These are phyloP conservation scores for Lycaon pictus DNA, from an alignment of 2,113 vertebrate species.

Conservation along the genomic window DNA sequence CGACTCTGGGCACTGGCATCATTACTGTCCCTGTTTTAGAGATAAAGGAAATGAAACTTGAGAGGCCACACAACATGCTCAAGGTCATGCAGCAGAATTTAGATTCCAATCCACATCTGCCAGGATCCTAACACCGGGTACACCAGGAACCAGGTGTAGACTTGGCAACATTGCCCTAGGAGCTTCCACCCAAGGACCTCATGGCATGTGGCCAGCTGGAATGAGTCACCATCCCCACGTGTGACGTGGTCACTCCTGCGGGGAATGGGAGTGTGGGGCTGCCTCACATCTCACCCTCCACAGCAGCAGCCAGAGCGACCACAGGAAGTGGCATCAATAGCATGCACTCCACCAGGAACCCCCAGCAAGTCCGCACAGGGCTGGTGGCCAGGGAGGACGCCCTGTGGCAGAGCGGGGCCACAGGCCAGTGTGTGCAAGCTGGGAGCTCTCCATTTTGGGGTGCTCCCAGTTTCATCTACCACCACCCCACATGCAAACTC, in stretches of 20 bases:
- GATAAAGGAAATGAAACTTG: neutral
- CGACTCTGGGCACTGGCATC: rapidly evolving
- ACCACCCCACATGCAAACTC: neutral
- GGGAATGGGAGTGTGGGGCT: neutral
- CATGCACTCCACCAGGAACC: neutral
- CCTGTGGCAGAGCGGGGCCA: neutral
- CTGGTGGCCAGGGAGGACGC: neutral
- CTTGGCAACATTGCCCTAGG: neutral
- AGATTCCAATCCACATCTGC: neutral
- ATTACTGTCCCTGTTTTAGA: neutral
- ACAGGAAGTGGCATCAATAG: neutral
- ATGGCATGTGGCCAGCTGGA: rapidly evolving
- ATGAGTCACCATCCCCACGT: neutral
- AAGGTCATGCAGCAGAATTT: neutral
- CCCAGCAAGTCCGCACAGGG: rapidly evolving
- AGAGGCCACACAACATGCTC: neutral
- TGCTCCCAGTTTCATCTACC: neutral
- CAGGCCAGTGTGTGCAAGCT: neutral
- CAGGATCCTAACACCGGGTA: neutral
- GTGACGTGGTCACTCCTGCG: neutral
- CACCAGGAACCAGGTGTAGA: neutral
- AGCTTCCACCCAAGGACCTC: neutral
- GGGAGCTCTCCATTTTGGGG: rapidly evolving
- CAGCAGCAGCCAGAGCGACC: neutral
- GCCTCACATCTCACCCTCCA: neutral